phyloP scores from a whole-genome alignment of 37 sponge, comb jelly and placozoan genomes.

The Hexactinellida sp. region DNA sequence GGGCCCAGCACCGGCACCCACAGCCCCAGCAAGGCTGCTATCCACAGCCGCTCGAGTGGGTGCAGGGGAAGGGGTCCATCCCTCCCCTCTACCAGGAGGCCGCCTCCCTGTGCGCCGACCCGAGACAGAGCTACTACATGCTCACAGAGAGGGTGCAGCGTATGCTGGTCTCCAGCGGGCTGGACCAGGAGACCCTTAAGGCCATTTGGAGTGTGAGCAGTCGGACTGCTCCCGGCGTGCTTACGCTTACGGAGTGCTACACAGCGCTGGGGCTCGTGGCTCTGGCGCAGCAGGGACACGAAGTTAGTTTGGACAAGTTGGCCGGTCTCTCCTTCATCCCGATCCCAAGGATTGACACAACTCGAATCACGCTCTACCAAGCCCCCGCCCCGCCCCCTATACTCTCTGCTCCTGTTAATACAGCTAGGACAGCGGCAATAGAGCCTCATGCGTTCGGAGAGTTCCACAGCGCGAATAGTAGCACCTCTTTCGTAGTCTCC shows the following conservation, averaged over 20 bases:
- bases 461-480: background rate
- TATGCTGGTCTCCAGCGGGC: background rate
- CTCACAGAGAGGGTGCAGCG: background rate
- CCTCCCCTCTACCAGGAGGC: background rate
- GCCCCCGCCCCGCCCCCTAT: background rate
- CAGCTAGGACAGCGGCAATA: background rate
- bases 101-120: background rate
- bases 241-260: constrained; percentile 5
- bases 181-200: background rate
- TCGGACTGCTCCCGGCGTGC: background rate
- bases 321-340: background rate
- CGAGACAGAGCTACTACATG: background rate
- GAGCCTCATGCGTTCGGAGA: background rate
- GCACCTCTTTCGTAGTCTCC: background rate
- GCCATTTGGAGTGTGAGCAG: background rate
- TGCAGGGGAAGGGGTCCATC: background rate
- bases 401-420: background rate
- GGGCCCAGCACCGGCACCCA: background rate
- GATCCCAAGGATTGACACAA: background rate
- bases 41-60: background rate
- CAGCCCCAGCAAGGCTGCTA: background rate
- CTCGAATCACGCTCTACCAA: background rate
- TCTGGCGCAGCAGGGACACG: background rate
- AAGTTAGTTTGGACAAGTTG: background rate
- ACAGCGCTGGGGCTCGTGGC: background rate